phyloP scores from a whole-genome alignment of 2,797 vertebrate genomes.

The Aselliscus stoliczkanus region DNA sequence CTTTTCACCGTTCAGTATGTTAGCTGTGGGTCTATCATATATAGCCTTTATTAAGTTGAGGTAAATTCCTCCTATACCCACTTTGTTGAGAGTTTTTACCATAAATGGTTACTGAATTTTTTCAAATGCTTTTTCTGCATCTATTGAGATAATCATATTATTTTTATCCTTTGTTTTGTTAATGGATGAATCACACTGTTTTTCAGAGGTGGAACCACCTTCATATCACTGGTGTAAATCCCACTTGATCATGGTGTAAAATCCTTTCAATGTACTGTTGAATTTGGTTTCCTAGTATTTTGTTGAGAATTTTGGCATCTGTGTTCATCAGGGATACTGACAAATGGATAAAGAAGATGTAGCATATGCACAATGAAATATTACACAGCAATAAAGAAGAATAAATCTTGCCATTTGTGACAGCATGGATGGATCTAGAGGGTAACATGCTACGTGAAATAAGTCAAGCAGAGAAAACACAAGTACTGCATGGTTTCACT shows the following conservation, averaged over 20 bases:
- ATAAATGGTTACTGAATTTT: neutral
- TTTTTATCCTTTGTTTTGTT: neutral
- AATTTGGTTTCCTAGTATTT: neutral
- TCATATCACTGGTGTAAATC: neutral
- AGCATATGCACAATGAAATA: neutral
- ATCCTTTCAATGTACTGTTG: neutral
- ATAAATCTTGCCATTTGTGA: neutral
- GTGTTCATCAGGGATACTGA: neutral
- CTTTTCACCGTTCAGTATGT: neutral
- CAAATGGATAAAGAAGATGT: neutral
- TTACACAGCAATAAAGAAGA: neutral
- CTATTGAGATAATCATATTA: neutral
- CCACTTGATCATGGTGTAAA: neutral
- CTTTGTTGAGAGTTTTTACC: neutral
- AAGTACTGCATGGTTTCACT: neutral
- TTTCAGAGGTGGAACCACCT: neutral
- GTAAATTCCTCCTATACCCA: neutral
- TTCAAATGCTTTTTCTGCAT: neutral
- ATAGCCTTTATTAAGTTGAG: neutral
- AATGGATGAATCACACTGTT: neutral
- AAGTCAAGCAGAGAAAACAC: neutral
- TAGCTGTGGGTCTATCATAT: neutral
- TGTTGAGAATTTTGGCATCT: neutral
- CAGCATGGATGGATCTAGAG: neutral
- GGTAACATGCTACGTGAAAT: neutral